Conservation (phyloP, 1,140 invertebrate genomes). For the Copidosoma floridanum region DNA sequence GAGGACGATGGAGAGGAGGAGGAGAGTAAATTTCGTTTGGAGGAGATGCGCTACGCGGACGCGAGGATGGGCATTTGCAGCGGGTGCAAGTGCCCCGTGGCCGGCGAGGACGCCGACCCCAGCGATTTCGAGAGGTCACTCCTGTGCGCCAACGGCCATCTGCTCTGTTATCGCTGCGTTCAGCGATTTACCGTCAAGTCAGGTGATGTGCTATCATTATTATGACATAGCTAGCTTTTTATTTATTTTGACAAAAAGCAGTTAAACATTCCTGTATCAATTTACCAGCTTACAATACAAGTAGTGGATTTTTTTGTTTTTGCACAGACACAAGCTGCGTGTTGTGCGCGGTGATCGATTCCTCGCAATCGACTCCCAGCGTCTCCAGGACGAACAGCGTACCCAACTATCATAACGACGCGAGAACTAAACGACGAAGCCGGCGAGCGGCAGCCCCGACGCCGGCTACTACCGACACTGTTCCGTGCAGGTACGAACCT, state of each 20-base stretch:
- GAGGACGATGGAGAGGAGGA: conserved; percentile 16
- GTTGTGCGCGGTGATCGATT: conserved; percentile 30
- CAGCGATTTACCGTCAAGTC: conserved; percentile 37
- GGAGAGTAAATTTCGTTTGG: not conserved
- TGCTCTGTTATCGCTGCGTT: conserved; percentile 44
- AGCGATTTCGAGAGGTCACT: conserved; percentile 28
- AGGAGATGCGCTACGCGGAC: conserved; percentile 22
- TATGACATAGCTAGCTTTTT: too few species aligned
- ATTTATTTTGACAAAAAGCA: too few species aligned
- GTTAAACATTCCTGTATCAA: too few species aligned
- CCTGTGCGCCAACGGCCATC: conserved; percentile 34
- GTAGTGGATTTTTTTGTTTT: too few species aligned
- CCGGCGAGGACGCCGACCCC: conserved; percentile 18
- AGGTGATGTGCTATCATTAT: too few species aligned
- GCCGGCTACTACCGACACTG: too few species aligned
- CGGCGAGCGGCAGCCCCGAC: not conserved
- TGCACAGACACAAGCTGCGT: conserved; percentile 36
- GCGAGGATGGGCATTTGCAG: conserved; percentile 36
- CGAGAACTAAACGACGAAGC: not conserved
- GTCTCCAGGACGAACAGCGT: conserved; percentile 19
- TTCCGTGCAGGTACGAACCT: too few species aligned
- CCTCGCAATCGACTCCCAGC: conserved; percentile 27
- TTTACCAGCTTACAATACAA: too few species aligned
- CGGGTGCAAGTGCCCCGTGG: conserved; percentile 40
- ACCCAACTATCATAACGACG: too few species aligned